Base-by-base conservation (phyloP, 2,888 invertebrate genomes). In the Lumbricus terrestris region DNA sequence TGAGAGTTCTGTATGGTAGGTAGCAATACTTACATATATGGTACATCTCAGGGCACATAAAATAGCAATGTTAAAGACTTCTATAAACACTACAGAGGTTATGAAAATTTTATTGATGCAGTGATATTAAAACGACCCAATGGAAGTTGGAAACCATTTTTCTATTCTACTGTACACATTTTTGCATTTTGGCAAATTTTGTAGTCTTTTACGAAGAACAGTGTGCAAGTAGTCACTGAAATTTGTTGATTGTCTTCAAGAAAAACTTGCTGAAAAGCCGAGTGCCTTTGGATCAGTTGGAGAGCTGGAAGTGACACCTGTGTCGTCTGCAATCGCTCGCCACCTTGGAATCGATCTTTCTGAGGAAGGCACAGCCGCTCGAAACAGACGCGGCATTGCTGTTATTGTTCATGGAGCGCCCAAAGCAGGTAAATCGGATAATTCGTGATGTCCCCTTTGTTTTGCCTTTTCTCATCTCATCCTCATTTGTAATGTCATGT, bases 361-460 rank as follows among this genome's bases (percentile, higher is more conserved):
- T 38, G 93, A 93, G 11, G 95, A 95, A 91, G 95, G 95, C 34
- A 94, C 94, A 92, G 95, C 95, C 88, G 95, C 95, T 29, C 92
- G 94, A 16, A 94, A 95, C 92, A 92, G 95, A 88, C 92, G 95
- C 42, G 95, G 95, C 29, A 93, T 95, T 54, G 94, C 95, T n/a
- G 90, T 95, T 89, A 94, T 95, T 90, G 94, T 95, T 16, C 94
- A 95, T 91, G 95, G 95, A 83, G 94, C 95, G n/a, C 95, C 95
- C 4, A 91, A 94, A 91, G 94, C 95, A 90, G 95, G 95, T 94
- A 91, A n/a, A 34, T n/a, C 35, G 33, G 13, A 33, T 29, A 15
- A 33, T 88, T 90, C 29, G 40, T 35, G 40, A 20, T 34, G 54
- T 69, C 11, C 54, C 1, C 23, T 54, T 54, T 6, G 3, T 29